A percentile compares a stretch with the other conserved stretches of the same genome.
Evolutionary conservation across 2,888 invertebrate species (phyloP).

Genomic region (Auanema freiburgensis): DNA sequence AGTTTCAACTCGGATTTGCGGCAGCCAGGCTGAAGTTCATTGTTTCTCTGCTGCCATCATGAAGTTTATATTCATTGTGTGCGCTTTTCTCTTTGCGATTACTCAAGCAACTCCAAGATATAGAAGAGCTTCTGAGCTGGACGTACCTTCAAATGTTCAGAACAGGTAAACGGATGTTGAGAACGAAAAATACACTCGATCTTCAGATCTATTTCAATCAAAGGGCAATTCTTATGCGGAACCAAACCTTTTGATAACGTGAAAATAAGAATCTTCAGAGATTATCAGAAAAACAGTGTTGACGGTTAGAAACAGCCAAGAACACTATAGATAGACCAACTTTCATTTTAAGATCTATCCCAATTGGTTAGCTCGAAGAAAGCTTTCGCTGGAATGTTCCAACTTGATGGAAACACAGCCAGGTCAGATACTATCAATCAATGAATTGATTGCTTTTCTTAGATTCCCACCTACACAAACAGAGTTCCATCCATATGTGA

Average conservation of each 20-base stretch:
- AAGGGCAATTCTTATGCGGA: constrained; percentile 39
- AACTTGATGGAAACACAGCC: constrained; percentile 36
- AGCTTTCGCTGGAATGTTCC: constrained; percentile 41
- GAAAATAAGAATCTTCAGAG: constrained; percentile 34
- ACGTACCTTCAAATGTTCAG: constrained; percentile 32
- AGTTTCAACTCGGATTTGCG: not conserved
- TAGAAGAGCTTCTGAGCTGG: constrained; percentile 19
- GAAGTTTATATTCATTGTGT: not conserved
- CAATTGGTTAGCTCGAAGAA: constrained; percentile 32
- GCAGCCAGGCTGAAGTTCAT: not conserved
- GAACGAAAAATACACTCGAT: not conserved
- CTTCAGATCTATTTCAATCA: constrained; percentile 36
- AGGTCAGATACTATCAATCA: constrained; percentile 14
- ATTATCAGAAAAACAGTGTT: constrained; percentile 31
- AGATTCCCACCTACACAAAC: constrained; percentile 39
- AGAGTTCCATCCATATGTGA: constrained; percentile 38
- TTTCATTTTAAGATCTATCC: constrained; percentile 25
- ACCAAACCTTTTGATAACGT: constrained; percentile 35
- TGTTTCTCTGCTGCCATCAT: not conserved
- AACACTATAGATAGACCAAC: not conserved
- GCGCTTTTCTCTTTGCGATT: not conserved
- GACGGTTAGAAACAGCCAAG: constrained; percentile 20
- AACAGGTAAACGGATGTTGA: constrained; percentile 24
- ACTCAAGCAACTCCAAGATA: not conserved
- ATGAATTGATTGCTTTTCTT: not conserved